Base-by-base conservation (phyloP, 2,888 invertebrate genomes). In the Lasioglossum malachurum region DNA sequence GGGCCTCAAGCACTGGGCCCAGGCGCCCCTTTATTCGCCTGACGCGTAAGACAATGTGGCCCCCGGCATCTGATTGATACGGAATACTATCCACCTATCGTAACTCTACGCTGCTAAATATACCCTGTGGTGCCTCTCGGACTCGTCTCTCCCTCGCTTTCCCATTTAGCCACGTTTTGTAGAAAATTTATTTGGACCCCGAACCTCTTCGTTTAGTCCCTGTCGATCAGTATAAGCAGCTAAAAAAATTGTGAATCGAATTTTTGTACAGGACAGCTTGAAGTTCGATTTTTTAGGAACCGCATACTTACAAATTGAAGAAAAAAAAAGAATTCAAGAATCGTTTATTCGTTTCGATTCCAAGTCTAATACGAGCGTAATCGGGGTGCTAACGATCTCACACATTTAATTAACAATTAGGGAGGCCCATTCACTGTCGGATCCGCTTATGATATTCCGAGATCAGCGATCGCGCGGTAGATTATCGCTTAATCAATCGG, bases 51-150 rank as follows among this genome's bases (percentile, higher is more conserved):
- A 95, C 94, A 94, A 95, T 94, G 93, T 90, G 89, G 89, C 91
- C 88, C 92, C 91, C 90, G 91, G 92, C 92, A 89, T 94, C 92
- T 94, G 94, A 95, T 95, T 94, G 94, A 95, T 95, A 94, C 93
- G 93, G 93, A 93, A 94, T 94, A 94, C 92, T 92, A 93, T 93
- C 92, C 91, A 84, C 89, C 92, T 93, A 93, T 93, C 93, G 90
- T 90, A 92, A 89, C 92, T 88, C 90, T 87, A 79, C 83, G 78
- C 89, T 89, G 80, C 73, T 84, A 81, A 80, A 90, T 89, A 91
- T 92, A 93, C 91, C 89, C 84, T 60, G 94, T 93, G 92, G 86
- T 35, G 78, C 60, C 64, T 78, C 80, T 72, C 41, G 23, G 49
- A 16, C 44, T 12, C 41, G 38, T 64, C 31, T 7, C 12, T 12